Conservation (phyloP, 1,140 invertebrate species). For the Panagrolaimus sp. region DNA sequence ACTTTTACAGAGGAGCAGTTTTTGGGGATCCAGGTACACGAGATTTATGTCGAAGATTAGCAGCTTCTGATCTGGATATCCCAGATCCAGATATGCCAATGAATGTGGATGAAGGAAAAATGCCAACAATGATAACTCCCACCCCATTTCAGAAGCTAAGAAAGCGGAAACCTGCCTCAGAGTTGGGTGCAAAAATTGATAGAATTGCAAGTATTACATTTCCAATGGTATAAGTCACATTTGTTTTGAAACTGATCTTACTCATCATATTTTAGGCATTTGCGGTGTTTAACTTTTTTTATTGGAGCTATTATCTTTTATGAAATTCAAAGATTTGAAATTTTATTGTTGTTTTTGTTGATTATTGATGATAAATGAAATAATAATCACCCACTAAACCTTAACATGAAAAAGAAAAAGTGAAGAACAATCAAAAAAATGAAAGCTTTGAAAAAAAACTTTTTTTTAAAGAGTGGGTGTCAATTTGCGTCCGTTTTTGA, state of each 20-base stretch:
- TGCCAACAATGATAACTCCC: conserved; percentile 14
- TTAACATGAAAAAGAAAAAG: not conserved
- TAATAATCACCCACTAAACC: not conserved
- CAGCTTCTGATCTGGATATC: conserved; percentile 1
- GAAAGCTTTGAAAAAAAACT: not conserved
- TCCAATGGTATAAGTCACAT: conserved; percentile 37
- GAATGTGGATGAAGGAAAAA: not conserved
- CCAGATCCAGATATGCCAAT: not conserved
- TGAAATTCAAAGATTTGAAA: conserved; percentile 19
- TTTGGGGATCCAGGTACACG: conserved; percentile 18
- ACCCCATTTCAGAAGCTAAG: conserved; percentile 18
- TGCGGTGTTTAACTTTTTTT: conserved; percentile 51
- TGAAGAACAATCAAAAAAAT: conserved; percentile 8
- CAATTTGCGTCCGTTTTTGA: not conserved
- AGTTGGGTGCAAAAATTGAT: conserved; percentile 51
- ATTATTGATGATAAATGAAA: not conserved
- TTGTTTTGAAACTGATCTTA: conserved; percentile 14
- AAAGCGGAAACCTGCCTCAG: conserved; percentile 30
- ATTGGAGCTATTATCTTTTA: conserved; percentile 55
- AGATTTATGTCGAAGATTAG: conserved; percentile 4
- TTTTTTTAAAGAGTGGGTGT: conserved; percentile 8
- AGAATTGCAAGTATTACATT: conserved; percentile 51
- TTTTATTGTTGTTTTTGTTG: too few relatives aligned
- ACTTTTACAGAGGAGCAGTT: conserved; percentile 4
- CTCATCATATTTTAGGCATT: conserved; percentile 46